Percentiles rank a stretch among this genome's conserved stretches.
These are phyloP conservation scores for Eustalomyia histrio DNA, from an alignment of 2,888 invertebrate species.

Conservation along the genomic window DNA sequence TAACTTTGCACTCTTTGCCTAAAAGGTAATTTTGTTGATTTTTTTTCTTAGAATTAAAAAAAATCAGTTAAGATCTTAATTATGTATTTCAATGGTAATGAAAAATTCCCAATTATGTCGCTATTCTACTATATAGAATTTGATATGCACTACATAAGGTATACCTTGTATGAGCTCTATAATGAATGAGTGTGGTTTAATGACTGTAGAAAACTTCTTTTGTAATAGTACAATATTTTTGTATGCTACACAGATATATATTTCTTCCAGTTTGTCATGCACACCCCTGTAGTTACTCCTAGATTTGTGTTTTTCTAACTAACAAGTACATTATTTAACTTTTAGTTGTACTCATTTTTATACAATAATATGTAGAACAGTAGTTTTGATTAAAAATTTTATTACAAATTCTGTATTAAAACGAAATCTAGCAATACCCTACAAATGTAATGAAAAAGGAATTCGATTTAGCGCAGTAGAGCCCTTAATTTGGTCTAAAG, in stretches of 20 bases:
- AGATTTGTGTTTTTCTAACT: slow-evolving; percentile 22
- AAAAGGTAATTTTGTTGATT: no score
- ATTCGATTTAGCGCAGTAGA: no score
- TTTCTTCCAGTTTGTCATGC: neutral
- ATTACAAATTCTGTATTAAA: no score
- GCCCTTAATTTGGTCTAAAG: no score
- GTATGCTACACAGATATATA: neutral
- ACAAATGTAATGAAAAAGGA: no score
- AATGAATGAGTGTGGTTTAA: slow-evolving; percentile 48
- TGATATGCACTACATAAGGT: neutral
- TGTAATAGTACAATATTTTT: neutral
- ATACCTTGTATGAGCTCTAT: neutral
- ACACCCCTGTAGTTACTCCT: slow-evolving; percentile 28
- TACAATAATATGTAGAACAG: neutral
- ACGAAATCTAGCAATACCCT: no score
- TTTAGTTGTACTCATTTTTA: neutral
- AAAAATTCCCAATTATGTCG: no score
- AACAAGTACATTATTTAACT: slow-evolving; percentile 42
- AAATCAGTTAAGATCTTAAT: no score
- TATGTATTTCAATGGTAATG: no score
- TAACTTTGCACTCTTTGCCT: no score
- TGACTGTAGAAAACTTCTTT: slow-evolving; percentile 47
- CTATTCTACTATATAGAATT: slow-evolving; percentile 32
- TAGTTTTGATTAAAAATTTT: neutral
- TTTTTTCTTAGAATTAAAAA: no score